These are phyloP conservation scores for Ficedula albicollis DNA, from an alignment of 2,797 vertebrate genomes.

Conservation along the genomic window DNA sequence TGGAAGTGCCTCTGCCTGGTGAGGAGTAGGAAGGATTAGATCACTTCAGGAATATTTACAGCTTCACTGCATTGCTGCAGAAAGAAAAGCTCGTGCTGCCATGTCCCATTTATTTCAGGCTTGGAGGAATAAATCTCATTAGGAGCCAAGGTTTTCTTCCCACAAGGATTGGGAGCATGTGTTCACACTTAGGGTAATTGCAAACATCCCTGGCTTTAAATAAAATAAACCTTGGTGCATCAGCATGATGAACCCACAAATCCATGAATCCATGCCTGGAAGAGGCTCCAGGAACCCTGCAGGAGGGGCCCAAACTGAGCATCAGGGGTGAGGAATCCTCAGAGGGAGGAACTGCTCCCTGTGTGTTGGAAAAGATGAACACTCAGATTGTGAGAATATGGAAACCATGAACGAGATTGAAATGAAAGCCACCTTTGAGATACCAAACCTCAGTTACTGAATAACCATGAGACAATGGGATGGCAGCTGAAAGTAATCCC, in stretches of 20 bases:
- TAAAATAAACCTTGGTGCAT: background rate
- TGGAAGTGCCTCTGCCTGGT: background rate
- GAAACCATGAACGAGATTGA: too few species aligned
- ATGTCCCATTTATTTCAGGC: slow-evolving; percentile 48
- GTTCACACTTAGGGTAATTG: slow-evolving; percentile 50
- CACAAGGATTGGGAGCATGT: slow-evolving; percentile 22
- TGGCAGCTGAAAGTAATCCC: too few species aligned
- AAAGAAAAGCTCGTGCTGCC: slow-evolving; percentile 6
- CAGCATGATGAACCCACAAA: background rate
- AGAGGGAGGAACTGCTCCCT: background rate
- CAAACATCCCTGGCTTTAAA: background rate
- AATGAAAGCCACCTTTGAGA: too few species aligned
- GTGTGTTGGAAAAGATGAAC: too few species aligned
- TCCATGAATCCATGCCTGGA: background rate
- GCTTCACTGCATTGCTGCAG: background rate
- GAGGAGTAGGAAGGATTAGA: background rate
- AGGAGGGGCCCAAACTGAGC: background rate
- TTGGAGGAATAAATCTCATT: slow-evolving; percentile 49
- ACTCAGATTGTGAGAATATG: too few species aligned
- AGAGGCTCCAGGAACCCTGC: background rate
- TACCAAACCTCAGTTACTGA: too few species aligned
- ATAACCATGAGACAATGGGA: too few species aligned
- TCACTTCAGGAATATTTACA: slow-evolving; percentile 52
- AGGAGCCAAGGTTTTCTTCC: slow-evolving; percentile 10
- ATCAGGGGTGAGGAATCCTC: background rate